A percentile compares a stretch with the other conserved stretches of the same genome.
These are phyloP conservation scores for Brachionus calyciflorus DNA, from an alignment of 1,140 invertebrate species.

Conservation along the genomic window DNA sequence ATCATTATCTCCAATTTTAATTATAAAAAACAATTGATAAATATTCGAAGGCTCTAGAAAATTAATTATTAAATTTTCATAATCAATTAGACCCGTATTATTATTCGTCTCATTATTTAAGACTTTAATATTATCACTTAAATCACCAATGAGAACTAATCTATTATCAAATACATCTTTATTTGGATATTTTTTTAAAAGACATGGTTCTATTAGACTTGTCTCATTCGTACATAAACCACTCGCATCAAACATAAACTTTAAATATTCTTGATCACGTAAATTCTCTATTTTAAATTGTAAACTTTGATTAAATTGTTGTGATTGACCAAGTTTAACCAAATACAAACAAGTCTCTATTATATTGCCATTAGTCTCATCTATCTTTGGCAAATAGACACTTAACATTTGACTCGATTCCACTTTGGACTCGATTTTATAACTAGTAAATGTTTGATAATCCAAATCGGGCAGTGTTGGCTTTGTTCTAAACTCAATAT, in stretches of 20 bases:
- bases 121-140: neutral
- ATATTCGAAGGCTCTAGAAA: slow-evolving; percentile 12
- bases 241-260: neutral
- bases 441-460: slow-evolving; percentile 7
- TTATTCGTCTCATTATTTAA: neutral
- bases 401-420: slow-evolving; percentile 2
- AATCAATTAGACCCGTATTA: neutral
- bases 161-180: neutral
- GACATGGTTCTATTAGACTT: neutral
- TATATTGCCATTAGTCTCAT: neutral
- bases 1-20: slow-evolving; percentile 21
- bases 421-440: neutral
- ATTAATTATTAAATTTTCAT: neutral
- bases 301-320: neutral
- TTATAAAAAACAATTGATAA: slow-evolving; percentile 33
- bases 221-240: slow-evolving; percentile 1
- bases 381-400: neutral
- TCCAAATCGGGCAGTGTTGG: neutral
- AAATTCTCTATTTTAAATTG: neutral
- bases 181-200: neutral
- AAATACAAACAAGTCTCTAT: neutral
- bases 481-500: neutral
- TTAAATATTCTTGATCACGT: slow-evolving; percentile 21
- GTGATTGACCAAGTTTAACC: neutral
- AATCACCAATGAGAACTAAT: neutral